Base-by-base conservation (phyloP, 2,888 invertebrate genomes). In the Eudasyphora cyanicolor region DNA sequence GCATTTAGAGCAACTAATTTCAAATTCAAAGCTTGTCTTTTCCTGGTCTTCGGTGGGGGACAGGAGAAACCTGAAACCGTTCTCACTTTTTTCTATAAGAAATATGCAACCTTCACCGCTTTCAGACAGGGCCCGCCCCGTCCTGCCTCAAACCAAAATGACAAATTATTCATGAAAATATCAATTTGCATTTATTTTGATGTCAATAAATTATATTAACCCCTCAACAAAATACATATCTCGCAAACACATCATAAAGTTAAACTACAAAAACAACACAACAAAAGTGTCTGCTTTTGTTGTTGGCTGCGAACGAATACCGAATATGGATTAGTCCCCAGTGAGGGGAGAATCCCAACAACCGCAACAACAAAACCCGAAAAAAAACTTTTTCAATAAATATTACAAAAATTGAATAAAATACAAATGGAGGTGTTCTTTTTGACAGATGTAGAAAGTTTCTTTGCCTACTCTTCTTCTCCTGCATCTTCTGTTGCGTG, bases 101-200 rank as follows among this genome's bases (percentile, higher is more conserved):
- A 24, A 8, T 21, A 24, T 24, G 54, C 4, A 24, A 24, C 3
- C 35, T 51, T 51, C 10, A 7, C 21, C 5, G 19, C 10, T 21
- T 21, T 1, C 54, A 19, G n/a, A n/a, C 8, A 19, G 19, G 21
- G 19, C 14, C 14, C 10, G 38, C 19, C 62, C 35, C 19, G 17
- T 60, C 27, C 27, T n/a, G 12, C 60, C 60, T 29, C 17, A 35
- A 67, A 57, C 42, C 54, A 54, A 76, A 81, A 84, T 81, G 76
- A 81, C 84, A 84, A 84, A 81, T 84, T 84, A 81, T 84, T 84
- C 78, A 84, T 81, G 80, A 81, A 81, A 84, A 81, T 84, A 84
- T 84, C 84, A 84, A 84, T 84, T 84, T 84, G 81, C 78, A 81
- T 84, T 84, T 84, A 76, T 76, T 83, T 81, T 78, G 78, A 84